Evolutionary conservation across 1,140 invertebrate genomes (phyloP).

Genomic region (Homalodisca vitripennis): DNA sequence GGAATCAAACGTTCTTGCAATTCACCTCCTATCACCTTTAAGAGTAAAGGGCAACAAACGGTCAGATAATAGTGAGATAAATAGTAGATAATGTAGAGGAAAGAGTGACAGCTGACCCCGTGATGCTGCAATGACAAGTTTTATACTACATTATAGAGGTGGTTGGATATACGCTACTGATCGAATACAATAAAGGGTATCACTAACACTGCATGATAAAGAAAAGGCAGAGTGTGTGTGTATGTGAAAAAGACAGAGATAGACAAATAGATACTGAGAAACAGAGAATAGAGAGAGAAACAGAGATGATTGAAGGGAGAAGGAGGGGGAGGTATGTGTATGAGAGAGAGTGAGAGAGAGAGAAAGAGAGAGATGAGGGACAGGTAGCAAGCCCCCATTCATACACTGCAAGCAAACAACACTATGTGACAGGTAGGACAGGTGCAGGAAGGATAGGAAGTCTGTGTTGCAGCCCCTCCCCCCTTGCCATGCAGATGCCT

Average conservation of each 20-base stretch:
- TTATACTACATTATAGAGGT: conserved; percentile 16
- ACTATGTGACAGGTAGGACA: too few species aligned
- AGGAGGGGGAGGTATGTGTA: neutral
- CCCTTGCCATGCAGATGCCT: neutral
- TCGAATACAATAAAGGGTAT: neutral
- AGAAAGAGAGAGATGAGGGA: neutral
- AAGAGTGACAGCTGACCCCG: conserved; percentile 26
- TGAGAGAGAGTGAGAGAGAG: neutral
- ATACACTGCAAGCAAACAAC: conserved; percentile 6
- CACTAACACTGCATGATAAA: neutral
- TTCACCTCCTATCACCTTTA: conserved; percentile 98
- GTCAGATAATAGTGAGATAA: conserved; percentile 33
- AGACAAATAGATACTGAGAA: neutral
- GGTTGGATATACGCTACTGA: too few species aligned
- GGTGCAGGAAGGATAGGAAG: too few species aligned
- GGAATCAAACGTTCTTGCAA: conserved; percentile 99
- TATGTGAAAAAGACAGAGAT: too few species aligned
- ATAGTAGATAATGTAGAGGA: conserved; percentile 35
- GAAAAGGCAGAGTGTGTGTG: neutral
- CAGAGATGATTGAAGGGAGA: neutral
- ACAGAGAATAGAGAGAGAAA: neutral
- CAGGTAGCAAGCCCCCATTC: conserved; percentile 6
- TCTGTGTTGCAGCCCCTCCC: conserved; percentile 23
- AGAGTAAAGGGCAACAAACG: conserved; percentile 69
- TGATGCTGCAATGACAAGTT: conserved; percentile 21